phyloP scores from a whole-genome alignment of 2,113 vertebrate genomes.

The Anoura caudifer region DNA sequence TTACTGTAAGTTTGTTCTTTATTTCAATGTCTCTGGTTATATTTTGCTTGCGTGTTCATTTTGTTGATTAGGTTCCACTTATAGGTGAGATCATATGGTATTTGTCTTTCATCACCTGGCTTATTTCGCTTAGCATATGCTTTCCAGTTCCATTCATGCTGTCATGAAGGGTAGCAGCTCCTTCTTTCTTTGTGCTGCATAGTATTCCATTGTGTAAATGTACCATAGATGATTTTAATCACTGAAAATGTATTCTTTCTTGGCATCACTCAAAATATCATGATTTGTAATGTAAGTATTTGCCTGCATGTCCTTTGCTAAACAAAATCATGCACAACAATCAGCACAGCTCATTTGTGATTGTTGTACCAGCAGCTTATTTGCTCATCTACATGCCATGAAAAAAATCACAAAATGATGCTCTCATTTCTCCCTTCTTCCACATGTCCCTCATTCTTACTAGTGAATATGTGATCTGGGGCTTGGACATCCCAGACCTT shows the following conservation, averaged over 20 bases:
- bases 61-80: no score
- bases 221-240: not conserved
- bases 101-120: no score
- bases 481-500: not conserved
- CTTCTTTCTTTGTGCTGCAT: no score
- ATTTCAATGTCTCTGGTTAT: no score
- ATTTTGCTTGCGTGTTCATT: no score
- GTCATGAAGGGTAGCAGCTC: no score
- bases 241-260: not conserved
- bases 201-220: no score
- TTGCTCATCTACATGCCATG: not conserved
- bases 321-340: not conserved
- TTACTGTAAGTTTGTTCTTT: no score
- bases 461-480: not conserved
- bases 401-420: not conserved
- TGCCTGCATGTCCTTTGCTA: not conserved
- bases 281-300: not conserved
- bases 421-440: not conserved
- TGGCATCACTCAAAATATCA: not conserved
- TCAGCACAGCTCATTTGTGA: not conserved
- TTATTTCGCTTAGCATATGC: no score
- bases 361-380: not conserved
- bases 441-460: not conserved
- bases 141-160: no score
- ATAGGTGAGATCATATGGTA: no score